A percentile compares a stretch with the other conserved stretches of the same genome.
These are phyloP conservation scores for Lasioglossum zephyrum DNA, from an alignment of 2,888 invertebrate species.

Conservation along the genomic window DNA sequence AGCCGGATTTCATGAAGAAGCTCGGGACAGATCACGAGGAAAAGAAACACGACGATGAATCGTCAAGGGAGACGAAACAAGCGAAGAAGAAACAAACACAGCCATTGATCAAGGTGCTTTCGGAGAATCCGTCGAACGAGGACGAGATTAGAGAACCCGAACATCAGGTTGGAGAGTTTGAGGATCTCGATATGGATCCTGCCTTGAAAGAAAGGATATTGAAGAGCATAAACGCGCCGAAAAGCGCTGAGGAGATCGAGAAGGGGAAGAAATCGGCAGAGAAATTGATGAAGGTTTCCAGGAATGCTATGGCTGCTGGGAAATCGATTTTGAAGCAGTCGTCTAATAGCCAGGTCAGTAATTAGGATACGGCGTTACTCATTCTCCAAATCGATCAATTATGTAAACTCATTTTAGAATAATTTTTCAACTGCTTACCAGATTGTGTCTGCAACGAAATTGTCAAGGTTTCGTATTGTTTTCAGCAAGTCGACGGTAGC, in stretches of 20 bases:
- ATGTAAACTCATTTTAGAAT: neutral
- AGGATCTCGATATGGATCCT: conserved; percentile 40
- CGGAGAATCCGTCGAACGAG: conserved; percentile 15
- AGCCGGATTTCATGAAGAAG: conserved; percentile 50
- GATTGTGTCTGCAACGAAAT: neutral
- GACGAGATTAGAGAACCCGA: conserved; percentile 8
- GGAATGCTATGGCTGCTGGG: conserved; percentile 62
- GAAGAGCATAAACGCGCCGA: conserved; percentile 54
- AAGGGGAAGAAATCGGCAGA: conserved; percentile 61
- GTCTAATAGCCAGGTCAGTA: conserved; percentile 8
- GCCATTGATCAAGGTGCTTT: conserved; percentile 53
- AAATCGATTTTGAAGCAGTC: conserved; percentile 40
- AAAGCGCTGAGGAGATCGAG: conserved; percentile 57
- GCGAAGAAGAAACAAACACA: conserved; percentile 34
- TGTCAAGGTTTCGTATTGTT: neutral
- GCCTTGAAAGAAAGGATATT: conserved; percentile 58
- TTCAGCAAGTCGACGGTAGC: conserved; percentile 34
- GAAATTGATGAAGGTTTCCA: conserved; percentile 53
- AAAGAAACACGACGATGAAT: conserved; percentile 35
- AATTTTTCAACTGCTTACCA: neutral
- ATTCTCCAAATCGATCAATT: neutral
- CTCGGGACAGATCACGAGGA: conserved; percentile 4
- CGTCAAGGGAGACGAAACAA: conserved; percentile 42
- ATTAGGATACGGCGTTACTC: neutral
- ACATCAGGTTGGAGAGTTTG: conserved; percentile 2